Evolutionary conservation across 2,113 vertebrate genomes (phyloP), one percentile per base, ranked within the genome.

Genomic region (Calyptommatus sinebrachiatus): DNA sequence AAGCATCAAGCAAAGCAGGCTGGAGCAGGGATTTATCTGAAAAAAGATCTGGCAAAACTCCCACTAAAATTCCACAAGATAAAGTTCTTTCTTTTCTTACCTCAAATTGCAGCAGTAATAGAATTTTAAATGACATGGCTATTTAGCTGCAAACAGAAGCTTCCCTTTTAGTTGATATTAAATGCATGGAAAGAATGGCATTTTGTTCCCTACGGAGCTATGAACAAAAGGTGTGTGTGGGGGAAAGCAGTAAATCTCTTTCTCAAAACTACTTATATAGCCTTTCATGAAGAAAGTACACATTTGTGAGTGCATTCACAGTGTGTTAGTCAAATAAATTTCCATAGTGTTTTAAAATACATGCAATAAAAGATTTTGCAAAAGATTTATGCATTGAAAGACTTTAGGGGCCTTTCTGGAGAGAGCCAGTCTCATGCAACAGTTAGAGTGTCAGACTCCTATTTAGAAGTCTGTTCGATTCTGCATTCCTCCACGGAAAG

Each of bases 111-210:
- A 80, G 1, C 45, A 82, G 70, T 45, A 83, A 87, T 79, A 81
- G 68, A 84, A 2, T 1, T 88, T 88, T 87, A 86, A 89, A 91
- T 8, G 72, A 83, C 75, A 78, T 79, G 57, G 26, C 26, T 80
- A 29, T 88, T 91, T 90, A 89, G 88, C 85, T 85, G 57, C 84
- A 80, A 88, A 86, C 85, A 82, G 21, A 50, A 72, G 76, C 46
- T 61, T 68, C 41, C 9, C n/a, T 63, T 77, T 80, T 75, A 46
- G 57, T 69, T 12, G 5, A 0, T 48, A 46, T 78, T 75, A 70
- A 57, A 77, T 4, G 5, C 63, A 61, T 4, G 24, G 26, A 31
- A 76, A 88, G 29, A 86, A 72, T 70, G n/a, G 29, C 18, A 72
- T 48, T 75, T 79, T 28, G 66, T 29, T 9, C 18, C 60, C 29